Base-by-base conservation (phyloP, 1,140 invertebrate genomes). In the Hypothenemus hampei region DNA sequence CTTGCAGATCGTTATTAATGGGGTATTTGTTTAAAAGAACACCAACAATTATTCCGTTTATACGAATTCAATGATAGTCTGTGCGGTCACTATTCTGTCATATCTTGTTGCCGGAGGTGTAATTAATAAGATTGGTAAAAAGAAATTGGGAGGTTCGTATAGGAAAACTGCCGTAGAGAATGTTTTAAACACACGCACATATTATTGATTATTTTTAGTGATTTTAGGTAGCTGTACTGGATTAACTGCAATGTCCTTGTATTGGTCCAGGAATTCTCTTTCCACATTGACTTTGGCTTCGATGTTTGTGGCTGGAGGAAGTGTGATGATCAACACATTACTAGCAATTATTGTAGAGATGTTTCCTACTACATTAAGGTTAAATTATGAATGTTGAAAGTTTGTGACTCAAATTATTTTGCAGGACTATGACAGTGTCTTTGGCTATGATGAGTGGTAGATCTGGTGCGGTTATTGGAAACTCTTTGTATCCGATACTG, bases 301-400 rank as follows among this genome's bases (percentile, higher is more conserved):
- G 1, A 20, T 64, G 11, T 65, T 64, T 50, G 52, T 62, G 13
- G 51, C 54, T 8, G 44, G 59, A 15, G 53, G 54, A 1, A 63
- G 65, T 44, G 57, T 69, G 24, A 59, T 50, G 24, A 51, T 60
- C 15, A 69, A 65, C 43, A 58, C 57, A 15, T 39, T 65, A n/a
- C 45, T 69, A 13, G 56, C 61, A 1, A 53, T 68, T 3, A 61
- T 67, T 24, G 63, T 66, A 13, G 65, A 69, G 41, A 36, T 68
- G 10, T 66, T 67, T 37, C 67, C 67, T 56, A 69, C 67, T 4
- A 64, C 60, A 40, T 59, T 68, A 57, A 60, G 66, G 63, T 63
- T 57, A 41, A 7, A n/a, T 24, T 8, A 20, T 20, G 24, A 41
- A 33, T 24, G 33, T 19, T 31, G 16, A 37, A 37, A 23, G 11